Evolutionary conservation across 2,888 invertebrate genomes (phyloP).

Genomic region (Synanthedon tipuliformis): DNA sequence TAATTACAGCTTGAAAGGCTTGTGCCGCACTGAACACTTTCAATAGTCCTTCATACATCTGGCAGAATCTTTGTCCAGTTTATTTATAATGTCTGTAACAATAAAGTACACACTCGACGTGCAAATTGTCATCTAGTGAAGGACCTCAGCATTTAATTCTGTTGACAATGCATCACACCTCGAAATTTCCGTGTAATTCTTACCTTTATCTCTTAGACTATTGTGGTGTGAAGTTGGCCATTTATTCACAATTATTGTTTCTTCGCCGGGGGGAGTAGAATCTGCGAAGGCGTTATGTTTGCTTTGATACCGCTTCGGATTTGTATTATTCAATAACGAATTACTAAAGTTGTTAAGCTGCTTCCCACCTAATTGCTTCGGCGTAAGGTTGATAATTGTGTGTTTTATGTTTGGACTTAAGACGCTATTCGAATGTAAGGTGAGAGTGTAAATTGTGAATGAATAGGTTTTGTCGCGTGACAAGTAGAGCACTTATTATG

Average conservation of each 20-base stretch:
- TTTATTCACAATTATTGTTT: conserved; percentile 61
- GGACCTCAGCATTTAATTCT: conserved; percentile 13
- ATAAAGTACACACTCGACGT: conserved; percentile 44
- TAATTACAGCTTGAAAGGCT: conserved; percentile 24
- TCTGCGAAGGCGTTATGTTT: conserved; percentile 56
- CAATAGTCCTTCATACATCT: conserved; percentile 40
- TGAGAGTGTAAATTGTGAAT: conserved; percentile 45
- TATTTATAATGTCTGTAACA: conserved; percentile 53
- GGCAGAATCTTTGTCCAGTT: conserved; percentile 50
- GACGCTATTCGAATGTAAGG: conserved; percentile 5
- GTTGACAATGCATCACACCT: conserved; percentile 54
- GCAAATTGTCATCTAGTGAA: conserved; percentile 64
- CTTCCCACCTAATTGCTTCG: conserved; percentile 6
- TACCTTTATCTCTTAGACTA: conserved; percentile 52
- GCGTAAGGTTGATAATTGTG: conserved; percentile 4
- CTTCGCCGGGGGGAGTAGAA: conserved; percentile 35
- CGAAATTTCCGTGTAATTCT: conserved; percentile 65
- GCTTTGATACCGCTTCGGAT: conserved; percentile 41
- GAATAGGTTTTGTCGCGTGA: conserved; percentile 54
- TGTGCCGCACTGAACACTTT: conserved; percentile 23
- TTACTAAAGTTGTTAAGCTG: conserved; percentile 1
- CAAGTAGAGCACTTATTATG: conserved; percentile 44
- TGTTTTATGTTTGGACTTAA: conserved; percentile 1
- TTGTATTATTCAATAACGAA: conserved; percentile 11
- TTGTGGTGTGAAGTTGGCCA: conserved; percentile 58